phyloP scores from a whole-genome alignment of 2,113 vertebrate species.

The Salvelinus alpinus region DNA sequence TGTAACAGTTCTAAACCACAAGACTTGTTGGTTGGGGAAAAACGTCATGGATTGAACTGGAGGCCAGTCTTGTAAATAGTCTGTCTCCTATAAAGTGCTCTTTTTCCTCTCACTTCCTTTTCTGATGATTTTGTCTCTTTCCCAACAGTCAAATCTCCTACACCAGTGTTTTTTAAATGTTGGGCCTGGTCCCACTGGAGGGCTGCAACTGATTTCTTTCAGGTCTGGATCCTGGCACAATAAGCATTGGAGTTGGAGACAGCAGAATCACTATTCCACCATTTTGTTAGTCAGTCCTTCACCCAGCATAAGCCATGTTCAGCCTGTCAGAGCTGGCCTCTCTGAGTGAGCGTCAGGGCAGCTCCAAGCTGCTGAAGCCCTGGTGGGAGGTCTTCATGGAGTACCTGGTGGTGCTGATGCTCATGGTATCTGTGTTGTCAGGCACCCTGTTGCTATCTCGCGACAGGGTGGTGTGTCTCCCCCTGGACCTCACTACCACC shows the following conservation, averaged over 20 bases:
- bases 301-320: conserved; percentile 67
- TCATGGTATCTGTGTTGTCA: conserved; percentile 77
- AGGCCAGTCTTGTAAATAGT: neutral
- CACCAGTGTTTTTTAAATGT: neutral
- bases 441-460: conserved; percentile 77
- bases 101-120: neutral
- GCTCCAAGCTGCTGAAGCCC: conserved; percentile 77
- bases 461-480: conserved; percentile 78
- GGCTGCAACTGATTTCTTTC: neutral
- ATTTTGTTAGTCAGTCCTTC: neutral
- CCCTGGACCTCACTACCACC: conserved; percentile 46
- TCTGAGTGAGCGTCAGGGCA: conserved; percentile 66
- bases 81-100: neutral
- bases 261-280: neutral
- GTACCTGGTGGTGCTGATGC: conserved; percentile 79
- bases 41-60: neutral
- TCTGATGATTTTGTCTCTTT: too few species aligned
- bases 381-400: conserved; percentile 88
- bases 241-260: neutral
- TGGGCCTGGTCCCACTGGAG: neutral
- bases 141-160: neutral
- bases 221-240: neutral
- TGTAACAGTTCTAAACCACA: neutral
- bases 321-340: conserved; percentile 75
- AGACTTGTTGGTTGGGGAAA: neutral